These are phyloP conservation scores for Tragopan temminckii DNA, from an alignment of 2,797 vertebrate species.

Conservation along the genomic window DNA sequence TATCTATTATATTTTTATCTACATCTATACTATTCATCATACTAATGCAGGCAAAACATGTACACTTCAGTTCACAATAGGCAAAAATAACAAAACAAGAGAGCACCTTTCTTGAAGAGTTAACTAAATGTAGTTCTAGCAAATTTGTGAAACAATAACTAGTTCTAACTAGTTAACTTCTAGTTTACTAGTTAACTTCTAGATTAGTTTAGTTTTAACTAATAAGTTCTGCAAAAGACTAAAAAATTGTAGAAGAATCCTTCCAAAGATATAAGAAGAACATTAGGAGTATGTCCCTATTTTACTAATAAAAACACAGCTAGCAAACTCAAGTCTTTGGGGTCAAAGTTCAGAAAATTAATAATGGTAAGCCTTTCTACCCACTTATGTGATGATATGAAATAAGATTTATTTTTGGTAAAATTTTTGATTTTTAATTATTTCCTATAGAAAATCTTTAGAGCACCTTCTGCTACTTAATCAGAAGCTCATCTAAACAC, in stretches of 20 bases:
- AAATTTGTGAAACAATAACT: not conserved
- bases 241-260: not conserved
- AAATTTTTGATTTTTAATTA: not conserved
- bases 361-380: not conserved
- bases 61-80: not conserved
- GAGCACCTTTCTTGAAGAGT: not conserved
- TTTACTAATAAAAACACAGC: not conserved
- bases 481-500: not conserved
- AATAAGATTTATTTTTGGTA: not conserved
- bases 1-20: not conserved
- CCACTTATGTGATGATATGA: not conserved
- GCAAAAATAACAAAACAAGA: not conserved
- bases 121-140: not conserved
- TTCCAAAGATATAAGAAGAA: not conserved
- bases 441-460: not conserved
- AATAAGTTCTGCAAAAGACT: not conserved
- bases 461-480: not conserved
- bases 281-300: not conserved
- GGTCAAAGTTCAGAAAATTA: not conserved
- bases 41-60: not conserved
- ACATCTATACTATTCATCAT: not conserved
- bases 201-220: not conserved
- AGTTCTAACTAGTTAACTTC: not conserved
- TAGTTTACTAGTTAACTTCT: not conserved
- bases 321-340: not conserved